Evolutionary conservation across 2,797 vertebrate genomes (phyloP).

Genomic region (Alauda arvensis): DNA sequence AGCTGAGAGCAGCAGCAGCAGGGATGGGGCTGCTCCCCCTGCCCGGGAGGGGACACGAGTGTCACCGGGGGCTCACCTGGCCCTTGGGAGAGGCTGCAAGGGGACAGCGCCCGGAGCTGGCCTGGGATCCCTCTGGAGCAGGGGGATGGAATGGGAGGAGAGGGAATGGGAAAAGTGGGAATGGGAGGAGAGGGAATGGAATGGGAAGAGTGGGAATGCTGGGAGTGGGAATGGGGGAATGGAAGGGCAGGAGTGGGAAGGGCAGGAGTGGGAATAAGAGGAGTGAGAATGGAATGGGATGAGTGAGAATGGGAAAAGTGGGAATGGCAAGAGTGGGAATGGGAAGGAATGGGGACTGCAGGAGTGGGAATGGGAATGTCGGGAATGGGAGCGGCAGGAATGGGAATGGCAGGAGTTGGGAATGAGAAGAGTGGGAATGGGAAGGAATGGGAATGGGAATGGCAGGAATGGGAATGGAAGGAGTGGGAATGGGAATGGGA

Average conservation of each 20-base stretch:
- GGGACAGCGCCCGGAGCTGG: accelerated
- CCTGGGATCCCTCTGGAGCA: accelerated
- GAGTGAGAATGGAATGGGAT: background rate
- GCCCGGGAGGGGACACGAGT: background rate
- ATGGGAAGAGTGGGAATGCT: background rate
- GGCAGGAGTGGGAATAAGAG: too few relatives aligned
- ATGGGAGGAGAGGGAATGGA: background rate
- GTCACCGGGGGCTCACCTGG: background rate
- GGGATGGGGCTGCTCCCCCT: background rate
- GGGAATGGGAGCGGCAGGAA: too few relatives aligned
- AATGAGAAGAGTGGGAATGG: background rate
- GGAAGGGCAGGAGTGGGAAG: background rate
- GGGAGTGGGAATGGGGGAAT: background rate
- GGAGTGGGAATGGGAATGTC: background rate
- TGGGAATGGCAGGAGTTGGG: background rate
- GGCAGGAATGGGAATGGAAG: too few relatives aligned
- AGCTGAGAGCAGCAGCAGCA: background rate
- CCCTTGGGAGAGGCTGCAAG: accelerated
- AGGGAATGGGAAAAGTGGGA: too few relatives aligned
- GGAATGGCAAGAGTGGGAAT: background rate
- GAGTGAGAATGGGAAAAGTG: background rate
- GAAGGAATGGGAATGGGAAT: background rate
- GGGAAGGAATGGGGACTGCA: background rate
- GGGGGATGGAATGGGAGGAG: background rate
- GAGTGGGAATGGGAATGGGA: background rate